A percentile compares a stretch with the other conserved stretches of the same genome.
These are phyloP conservation scores for Gymnoscopelus braueri DNA, from an alignment of 2,797 vertebrate genomes.

Conservation along the genomic window DNA sequence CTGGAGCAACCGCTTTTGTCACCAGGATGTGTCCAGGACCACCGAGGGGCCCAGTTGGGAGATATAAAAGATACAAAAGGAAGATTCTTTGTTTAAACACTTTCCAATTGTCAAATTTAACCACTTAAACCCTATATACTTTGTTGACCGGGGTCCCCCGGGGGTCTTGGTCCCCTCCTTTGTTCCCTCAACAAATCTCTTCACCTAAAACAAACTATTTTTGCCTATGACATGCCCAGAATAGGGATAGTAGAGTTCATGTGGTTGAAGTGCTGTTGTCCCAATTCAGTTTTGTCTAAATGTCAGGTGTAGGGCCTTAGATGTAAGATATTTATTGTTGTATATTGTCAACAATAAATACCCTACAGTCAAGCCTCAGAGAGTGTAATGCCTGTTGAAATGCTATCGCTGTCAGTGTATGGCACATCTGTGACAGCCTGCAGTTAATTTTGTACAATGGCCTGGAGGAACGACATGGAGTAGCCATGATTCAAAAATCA, in stretches of 20 bases:
- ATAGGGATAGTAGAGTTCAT: neutral
- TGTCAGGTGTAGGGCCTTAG: too few relatives aligned
- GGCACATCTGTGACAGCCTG: conserved; percentile 2
- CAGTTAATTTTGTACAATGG: conserved; percentile 22
- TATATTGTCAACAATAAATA: neutral
- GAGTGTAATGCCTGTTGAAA: conserved; percentile 3
- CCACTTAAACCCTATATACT: too few relatives aligned
- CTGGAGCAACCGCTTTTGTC: conserved; percentile 1
- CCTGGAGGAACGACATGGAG: conserved; percentile 9
- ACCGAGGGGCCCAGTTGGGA: neutral
- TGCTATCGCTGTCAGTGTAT: conserved; percentile 1
- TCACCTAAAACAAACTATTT: too few relatives aligned
- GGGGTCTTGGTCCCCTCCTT: too few relatives aligned
- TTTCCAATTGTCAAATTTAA: too few relatives aligned
- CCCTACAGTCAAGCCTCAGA: neutral
- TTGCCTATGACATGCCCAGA: neutral
- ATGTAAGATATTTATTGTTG: too few relatives aligned
- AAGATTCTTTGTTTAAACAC: too few relatives aligned
- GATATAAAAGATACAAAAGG: too few relatives aligned
- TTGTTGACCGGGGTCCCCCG: too few relatives aligned
- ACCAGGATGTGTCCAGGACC: neutral
- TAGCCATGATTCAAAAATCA: conserved; percentile 21
- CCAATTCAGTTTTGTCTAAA: neutral
- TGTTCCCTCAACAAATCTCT: too few relatives aligned
- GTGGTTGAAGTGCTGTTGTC: neutral